Evolutionary conservation across 1,140 invertebrate species (phyloP), one percentile per base, ranked within the genome.

Genomic region (Aphidius gifuensis): DNA sequence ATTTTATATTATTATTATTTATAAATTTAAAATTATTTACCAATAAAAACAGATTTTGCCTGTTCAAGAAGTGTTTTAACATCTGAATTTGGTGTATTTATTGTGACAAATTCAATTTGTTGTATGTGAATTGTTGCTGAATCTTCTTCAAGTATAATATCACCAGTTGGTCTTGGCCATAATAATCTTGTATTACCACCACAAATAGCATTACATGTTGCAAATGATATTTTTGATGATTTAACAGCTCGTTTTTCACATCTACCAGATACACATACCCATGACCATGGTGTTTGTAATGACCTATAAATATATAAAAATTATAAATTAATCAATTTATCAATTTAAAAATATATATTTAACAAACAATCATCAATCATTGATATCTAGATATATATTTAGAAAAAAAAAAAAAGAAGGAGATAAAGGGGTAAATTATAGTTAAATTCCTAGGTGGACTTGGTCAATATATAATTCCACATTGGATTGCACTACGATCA

Each of bases 261-360:
- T 53, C 75, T 67, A 11, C 72, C 74, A 2, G 71, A 66, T 4
- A 77, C 75, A 56, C 82, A 83, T 0, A 72, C 71, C 81, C 81
- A 83, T 5, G 81, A 81, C 81, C 81, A 83, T 0, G 79, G 79
- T 57, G 74, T 81, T 42, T 79, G 72, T 56, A 80, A 80, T 4
- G 69, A 71, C 45, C 80, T 81, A 53, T 4, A 46, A 11, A 51
- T 16, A 21, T 11, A 57, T 56, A 66, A 45, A 58, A 49, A 51
- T 58, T n/a, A 42, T 46, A 50, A 49, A 62, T 23, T 6, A 49
- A 47, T n/a, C 5, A 39, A 38, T 46, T 47, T 9, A 38, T 32
- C 39, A 11, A 63, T 62, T 45, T 23, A 40, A 42, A 32, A 32
- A 32, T 32, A 32, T 23, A 42, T 16, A 53, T 53, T 3, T 4